Evolutionary conservation across 2,888 invertebrate genomes (phyloP), one percentile per base, ranked within the genome.

Genomic region (Pseudeuparius sepicola): DNA sequence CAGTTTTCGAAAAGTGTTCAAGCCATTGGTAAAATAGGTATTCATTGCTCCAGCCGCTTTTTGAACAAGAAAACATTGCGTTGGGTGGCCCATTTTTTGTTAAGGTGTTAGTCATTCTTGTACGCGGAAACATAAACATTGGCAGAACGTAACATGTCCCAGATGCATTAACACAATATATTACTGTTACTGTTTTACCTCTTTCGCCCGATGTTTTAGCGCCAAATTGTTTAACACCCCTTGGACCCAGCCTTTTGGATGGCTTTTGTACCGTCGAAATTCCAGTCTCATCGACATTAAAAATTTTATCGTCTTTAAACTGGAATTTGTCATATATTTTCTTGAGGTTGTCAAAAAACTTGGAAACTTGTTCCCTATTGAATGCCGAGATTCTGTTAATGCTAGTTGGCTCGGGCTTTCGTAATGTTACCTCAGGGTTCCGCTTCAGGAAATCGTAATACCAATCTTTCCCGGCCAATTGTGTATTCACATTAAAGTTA

Each of bases 191-290:
- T n/a, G n/a, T n/a, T n/a, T n/a, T n/a, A n/a, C n/a, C n/a, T n/a
- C n/a, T n/a, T n/a, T n/a, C n/a, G n/a, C n/a, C n/a, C n/a, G n/a
- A n/a, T n/a, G n/a, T n/a, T n/a, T n/a, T n/a, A 10, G 23, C 20
- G 23, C 31, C 12, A 31, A 31, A 31, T 20, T 31, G 31, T 20
- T 31, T 31, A 12, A 31, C 20, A 2, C 31, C 31, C 31, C 24
- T 31, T 5, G 31, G 18, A n/a, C n/a, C n/a, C n/a, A n/a, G n/a
- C n/a, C n/a, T n/a, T n/a, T n/a, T n/a, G n/a, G n/a, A n/a, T n/a
- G n/a, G n/a, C n/a, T n/a, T n/a, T n/a, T n/a, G n/a, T n/a, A n/a
- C n/a, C n/a, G n/a, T n/a, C n/a, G n/a, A n/a, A n/a, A n/a, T n/a
- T n/a, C n/a, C n/a, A n/a, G n/a, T n/a, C n/a, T n/a, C n/a, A n/a